Percentiles rank a stretch among this genome's conserved stretches.
phyloP scores from a whole-genome alignment of 1,140 invertebrate genomes.

The Helicorthomorpha holstii region DNA sequence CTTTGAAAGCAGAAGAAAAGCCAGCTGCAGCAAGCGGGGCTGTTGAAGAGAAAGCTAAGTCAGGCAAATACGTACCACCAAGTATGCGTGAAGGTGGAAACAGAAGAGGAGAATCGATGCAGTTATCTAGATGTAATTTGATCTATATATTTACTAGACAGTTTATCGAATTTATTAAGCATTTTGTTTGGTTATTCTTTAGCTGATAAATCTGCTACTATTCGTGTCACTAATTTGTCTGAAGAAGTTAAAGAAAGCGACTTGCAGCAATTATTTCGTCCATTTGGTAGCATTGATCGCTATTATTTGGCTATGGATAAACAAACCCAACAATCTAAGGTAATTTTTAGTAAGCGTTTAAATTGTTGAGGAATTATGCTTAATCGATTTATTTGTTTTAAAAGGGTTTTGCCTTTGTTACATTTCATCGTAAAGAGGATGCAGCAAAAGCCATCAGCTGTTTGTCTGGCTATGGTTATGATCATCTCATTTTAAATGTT shows the following conservation, averaged over 20 bases:
- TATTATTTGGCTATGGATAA: constrained; percentile 77
- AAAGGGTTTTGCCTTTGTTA: constrained; percentile 81
- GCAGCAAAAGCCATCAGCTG: constrained; percentile 76
- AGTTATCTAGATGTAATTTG: constrained; percentile 21
- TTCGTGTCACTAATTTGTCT: constrained; percentile 92
- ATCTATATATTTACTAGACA: not conserved
- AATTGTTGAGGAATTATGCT: constrained; percentile 1
- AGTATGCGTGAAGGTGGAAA: constrained; percentile 62
- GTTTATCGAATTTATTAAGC: not conserved
- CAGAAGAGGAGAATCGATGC: constrained; percentile 53
- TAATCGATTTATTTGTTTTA: too few relatives aligned
- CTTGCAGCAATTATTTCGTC: constrained; percentile 85
- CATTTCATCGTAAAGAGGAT: constrained; percentile 74
- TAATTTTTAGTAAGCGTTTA: constrained; percentile 13
- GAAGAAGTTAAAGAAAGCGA: constrained; percentile 89
- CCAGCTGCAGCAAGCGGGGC: constrained; percentile 3
- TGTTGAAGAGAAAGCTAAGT: constrained; percentile 18
- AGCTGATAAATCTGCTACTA: constrained; percentile 61
- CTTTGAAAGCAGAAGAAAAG: constrained; percentile 31
- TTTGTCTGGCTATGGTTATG: constrained; percentile 90
- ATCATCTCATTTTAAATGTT: constrained; percentile 93
- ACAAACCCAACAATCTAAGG: constrained; percentile 32
- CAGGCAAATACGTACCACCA: constrained; percentile 53
- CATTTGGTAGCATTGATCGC: constrained; percentile 70
- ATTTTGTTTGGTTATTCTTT: constrained; percentile 6